Evolutionary conservation across 2,888 invertebrate genomes (phyloP), one percentile per base, ranked within the genome.

Genomic region (Lissonota sp.): DNA sequence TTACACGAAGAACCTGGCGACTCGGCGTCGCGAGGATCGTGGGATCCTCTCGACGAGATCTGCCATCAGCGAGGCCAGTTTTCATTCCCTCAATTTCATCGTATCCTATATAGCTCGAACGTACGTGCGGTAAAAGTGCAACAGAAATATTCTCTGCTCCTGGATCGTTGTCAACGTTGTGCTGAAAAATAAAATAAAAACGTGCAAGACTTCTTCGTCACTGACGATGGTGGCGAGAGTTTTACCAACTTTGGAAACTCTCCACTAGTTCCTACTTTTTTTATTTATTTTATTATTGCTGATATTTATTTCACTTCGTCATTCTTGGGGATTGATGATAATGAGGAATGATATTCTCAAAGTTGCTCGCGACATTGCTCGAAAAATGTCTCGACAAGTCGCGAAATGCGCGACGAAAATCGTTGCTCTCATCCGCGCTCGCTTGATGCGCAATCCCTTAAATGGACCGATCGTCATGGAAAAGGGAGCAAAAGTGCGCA

Each of bases 381-480:
- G 63, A 72, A 58, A 74, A 74, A 60, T 40, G 70, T 64, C 69
- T 73, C 46, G 72, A 51, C 71, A 73, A 64, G 53, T 73, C 58
- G 14, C 70, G 53, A 58, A 79, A 77, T 70, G 67, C 55, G 46
- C 40, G 12, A 49, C 49, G 42, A 70, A 67, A 60, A 76, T 74
- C 49, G 58, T 42, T 12, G 26, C 44, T 70, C 49, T 42, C 42
- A 53, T 26, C 26, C 26, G 26, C 26, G 26, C 26, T 37, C 46
- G 64, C 7, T 14, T 57, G 55, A 64, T 58, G 74, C 83, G 78
- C 79, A 88, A 87, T 86, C 85, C 89, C 89, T 86, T 89, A 89
- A 85, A 84, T 83, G 84, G 84, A 58, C 73, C 69, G 83, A 74
- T 51, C 49, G 37, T 44, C 37, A 73, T 51, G 77, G 66, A 70